Evolutionary conservation across 2,797 vertebrate genomes (phyloP), one percentile per base, ranked within the genome.

Genomic region (Meriones psammophilus): DNA sequence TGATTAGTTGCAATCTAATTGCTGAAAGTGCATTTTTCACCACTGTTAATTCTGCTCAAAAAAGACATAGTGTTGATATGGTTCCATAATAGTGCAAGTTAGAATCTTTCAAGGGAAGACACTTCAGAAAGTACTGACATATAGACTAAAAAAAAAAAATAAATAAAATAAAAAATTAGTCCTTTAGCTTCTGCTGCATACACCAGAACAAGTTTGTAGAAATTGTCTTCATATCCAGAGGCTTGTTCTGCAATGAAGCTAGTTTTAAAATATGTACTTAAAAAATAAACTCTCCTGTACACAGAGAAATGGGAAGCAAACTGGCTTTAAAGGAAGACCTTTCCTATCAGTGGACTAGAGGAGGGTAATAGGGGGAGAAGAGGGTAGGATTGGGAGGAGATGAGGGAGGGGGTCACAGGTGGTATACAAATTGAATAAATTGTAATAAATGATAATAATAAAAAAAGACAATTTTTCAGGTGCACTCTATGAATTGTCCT

Each of bases 1-100:
- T 96, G 91, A 97, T 97, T 96, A 97, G 91, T 94, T 91, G 74
- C 85, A 96, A 94, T 95, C 79, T 97, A 97, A 96, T 89, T 96
- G 92, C 83, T 56, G 1, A 1, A 93, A 93, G 92, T 95, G 76
- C 78, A 95, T 94, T 96, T 97, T 94, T 96, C 92, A 96, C 94
- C 71, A 95, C 26, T 94, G 79, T 76, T 97, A 97, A 95, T 88
- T 56, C 79, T 96, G 56, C 88, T 94, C 91, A 90, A 76, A 96
- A 97, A 98, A 96, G 80, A 74, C 18, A 88, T 12, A 91, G 69
- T 91, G 95, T 94, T 78, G 94, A 94, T 58, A 5, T 66, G 88
- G 81, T 89, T 96, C 69, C 56, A 76, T 33, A 91, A 58, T 24
- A 96, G 90, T 83, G 71, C 90, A 96, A 95, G 68, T 96, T 66